phyloP scores from a whole-genome alignment of 2,797 vertebrate species.

The Gobio occitaniae region DNA sequence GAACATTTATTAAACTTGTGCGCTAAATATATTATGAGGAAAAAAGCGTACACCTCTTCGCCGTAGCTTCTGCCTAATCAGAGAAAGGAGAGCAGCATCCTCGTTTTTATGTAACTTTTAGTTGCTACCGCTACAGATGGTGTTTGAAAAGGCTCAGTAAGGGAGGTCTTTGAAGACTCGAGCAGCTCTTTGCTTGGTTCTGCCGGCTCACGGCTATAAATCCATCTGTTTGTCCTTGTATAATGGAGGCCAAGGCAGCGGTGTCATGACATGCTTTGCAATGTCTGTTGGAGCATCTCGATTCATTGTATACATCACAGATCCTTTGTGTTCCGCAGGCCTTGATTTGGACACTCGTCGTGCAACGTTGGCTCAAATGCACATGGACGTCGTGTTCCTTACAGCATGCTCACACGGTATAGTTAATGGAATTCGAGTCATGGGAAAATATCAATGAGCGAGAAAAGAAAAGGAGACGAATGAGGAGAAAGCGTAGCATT shows the following conservation, averaged over 20 bases:
- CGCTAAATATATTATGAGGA: slow-evolving; percentile 69
- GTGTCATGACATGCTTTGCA: slow-evolving; percentile 6
- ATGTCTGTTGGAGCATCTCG: slow-evolving; percentile 25
- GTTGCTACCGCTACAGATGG: slow-evolving; percentile 76
- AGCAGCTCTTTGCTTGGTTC: slow-evolving; percentile 75
- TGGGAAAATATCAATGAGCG: slow-evolving; percentile 24
- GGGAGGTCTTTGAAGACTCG: slow-evolving; percentile 76
- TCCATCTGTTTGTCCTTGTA: slow-evolving; percentile 75
- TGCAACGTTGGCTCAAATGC: slow-evolving; percentile 1
- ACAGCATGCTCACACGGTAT: not conserved
- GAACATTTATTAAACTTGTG: slow-evolving; percentile 69
- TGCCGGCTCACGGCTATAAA: slow-evolving; percentile 71
- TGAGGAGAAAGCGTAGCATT: not conserved
- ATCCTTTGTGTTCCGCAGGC: slow-evolving; percentile 15
- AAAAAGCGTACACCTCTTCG: slow-evolving; percentile 54
- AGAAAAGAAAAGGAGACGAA: slow-evolving; percentile 18
- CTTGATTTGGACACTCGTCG: slow-evolving; percentile 9
- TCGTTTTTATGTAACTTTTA: slow-evolving; percentile 75
- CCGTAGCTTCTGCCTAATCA: slow-evolving; percentile 71
- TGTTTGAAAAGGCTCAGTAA: slow-evolving; percentile 72
- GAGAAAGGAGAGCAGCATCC: slow-evolving; percentile 66
- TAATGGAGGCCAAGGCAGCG: slow-evolving; percentile 51
- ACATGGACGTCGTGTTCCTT: not conserved
- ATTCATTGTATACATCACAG: slow-evolving; percentile 36
- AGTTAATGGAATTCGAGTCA: slow-evolving; percentile 38